Percentiles rank a stretch among this genome's conserved stretches.
phyloP scores from a whole-genome alignment of 2,113 vertebrate species.

The Actinemys pallida region DNA sequence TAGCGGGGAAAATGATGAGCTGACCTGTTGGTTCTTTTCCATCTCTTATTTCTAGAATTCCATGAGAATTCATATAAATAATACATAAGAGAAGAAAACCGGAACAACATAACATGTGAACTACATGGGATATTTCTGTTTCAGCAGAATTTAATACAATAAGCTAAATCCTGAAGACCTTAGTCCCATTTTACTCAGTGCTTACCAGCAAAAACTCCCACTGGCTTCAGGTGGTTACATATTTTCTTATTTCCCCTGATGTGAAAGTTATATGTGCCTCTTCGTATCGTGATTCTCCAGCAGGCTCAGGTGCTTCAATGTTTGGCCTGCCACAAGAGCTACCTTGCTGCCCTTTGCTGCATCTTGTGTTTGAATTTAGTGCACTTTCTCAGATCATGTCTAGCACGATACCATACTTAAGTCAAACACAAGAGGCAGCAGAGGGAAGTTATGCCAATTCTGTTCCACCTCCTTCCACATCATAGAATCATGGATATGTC shows the following conservation, averaged over 20 bases:
- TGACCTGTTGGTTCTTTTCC: background rate
- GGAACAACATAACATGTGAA: background rate
- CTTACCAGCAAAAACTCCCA: background rate
- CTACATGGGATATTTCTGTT: background rate
- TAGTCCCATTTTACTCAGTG: background rate
- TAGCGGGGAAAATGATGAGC: background rate
- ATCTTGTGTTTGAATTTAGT: background rate
- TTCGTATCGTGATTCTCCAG: background rate
- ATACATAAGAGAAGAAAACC: background rate
- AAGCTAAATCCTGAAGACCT: background rate
- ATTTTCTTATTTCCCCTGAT: fast-evolving
- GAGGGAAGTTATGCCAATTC: background rate
- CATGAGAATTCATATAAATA: background rate
- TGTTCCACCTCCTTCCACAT: background rate
- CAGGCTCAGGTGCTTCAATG: fast-evolving
- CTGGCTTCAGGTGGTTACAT: background rate
- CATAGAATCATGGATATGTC: background rate
- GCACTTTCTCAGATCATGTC: background rate
- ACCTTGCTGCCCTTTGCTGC: background rate
- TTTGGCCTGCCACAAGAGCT: background rate
- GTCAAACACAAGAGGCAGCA: background rate
- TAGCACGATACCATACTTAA: background rate
- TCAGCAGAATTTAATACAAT: background rate
- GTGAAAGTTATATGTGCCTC: background rate
- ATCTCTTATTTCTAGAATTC: background rate